Conservation (phyloP, 2,888 invertebrate species). For the Cephonodes hylas region DNA sequence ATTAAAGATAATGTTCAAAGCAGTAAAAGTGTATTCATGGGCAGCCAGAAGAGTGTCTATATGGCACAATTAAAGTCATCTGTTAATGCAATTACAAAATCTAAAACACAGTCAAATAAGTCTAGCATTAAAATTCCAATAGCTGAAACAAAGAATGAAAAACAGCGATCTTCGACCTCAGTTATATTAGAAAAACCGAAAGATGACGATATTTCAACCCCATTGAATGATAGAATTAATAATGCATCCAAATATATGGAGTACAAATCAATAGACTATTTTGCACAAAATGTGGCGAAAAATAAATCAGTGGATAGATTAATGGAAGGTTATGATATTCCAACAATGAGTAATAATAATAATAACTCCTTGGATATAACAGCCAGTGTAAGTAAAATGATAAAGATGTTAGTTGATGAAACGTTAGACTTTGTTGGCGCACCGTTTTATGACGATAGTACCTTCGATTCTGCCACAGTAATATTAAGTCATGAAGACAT, state of each 20-base stretch:
- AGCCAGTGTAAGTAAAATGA: slow-evolving; percentile 26
- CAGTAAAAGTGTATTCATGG: slow-evolving; percentile 35
- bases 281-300: no score
- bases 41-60: slow-evolving; percentile 44
- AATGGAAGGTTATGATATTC: no score
- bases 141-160: slow-evolving; percentile 31
- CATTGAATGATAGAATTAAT: neutral
- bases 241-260: neutral
- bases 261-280: neutral
- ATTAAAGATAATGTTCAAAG: slow-evolving; percentile 32
- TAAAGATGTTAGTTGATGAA: slow-evolving; percentile 52
- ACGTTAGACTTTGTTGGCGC: slow-evolving; percentile 41
- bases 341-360: neutral
- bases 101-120: slow-evolving; percentile 40
- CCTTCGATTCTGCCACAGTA: slow-evolving; percentile 38
- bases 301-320: no score
- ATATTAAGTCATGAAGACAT: slow-evolving; percentile 33
- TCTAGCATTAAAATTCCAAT: slow-evolving; percentile 38
- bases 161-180: neutral
- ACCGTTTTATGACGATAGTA: slow-evolving; percentile 24
- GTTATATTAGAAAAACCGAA: neutral
- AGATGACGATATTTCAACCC: neutral
- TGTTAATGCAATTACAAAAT: slow-evolving; percentile 33
- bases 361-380: neutral
- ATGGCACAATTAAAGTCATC: slow-evolving; percentile 42